Evolutionary conservation across 2,888 invertebrate genomes (phyloP), one percentile per base, ranked within the genome.

Genomic region (Eupithecia pulchellata): DNA sequence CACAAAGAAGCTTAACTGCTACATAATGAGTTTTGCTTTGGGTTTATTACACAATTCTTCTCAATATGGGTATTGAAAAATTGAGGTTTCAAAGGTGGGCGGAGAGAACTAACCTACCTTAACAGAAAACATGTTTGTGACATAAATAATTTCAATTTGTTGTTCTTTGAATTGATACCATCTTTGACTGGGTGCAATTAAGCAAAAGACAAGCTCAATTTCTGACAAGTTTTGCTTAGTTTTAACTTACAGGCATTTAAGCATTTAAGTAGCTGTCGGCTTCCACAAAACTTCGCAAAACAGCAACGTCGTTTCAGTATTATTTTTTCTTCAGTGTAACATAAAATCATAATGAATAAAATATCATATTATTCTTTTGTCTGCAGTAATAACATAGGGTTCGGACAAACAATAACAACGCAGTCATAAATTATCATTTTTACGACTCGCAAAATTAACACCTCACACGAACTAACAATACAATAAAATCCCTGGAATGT

Each of bases 1-100:
- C 57, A 75, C 77, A 77, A 77, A 79, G 77, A 79, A 73, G 42
- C 69, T 66, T 70, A 63, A 66, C 72, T 66, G 68, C 32, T 64
- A 67, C 66, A 67, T 70, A 73, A 69, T 73, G 69, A 67, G 64
- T 67, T 67, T 65, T 47, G 32, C 64, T 69, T 68, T 68, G 14
- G 55, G 29, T 30, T 63, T 65, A 71, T 64, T 64, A 57, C 57
- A 61, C 30, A 39, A 61, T 47, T 47, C 47, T 4, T 32, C 32
- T 64, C 64, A 64, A 61, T 47, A 58, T n/a, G 58, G n/a, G n/a
- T 8, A 58, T 2, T 20, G 17, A 58, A 58, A 58, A 30, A 58
- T n/a, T 17, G 9, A 20, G 20, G 47, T 47, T 47, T 20, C 47
- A 1, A 20, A 11, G 47, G 9, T 47, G 0, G 20, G 11, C 47